Evolutionary conservation across 2,888 invertebrate genomes (phyloP).

Genomic region (Xestia c-nigrum): DNA sequence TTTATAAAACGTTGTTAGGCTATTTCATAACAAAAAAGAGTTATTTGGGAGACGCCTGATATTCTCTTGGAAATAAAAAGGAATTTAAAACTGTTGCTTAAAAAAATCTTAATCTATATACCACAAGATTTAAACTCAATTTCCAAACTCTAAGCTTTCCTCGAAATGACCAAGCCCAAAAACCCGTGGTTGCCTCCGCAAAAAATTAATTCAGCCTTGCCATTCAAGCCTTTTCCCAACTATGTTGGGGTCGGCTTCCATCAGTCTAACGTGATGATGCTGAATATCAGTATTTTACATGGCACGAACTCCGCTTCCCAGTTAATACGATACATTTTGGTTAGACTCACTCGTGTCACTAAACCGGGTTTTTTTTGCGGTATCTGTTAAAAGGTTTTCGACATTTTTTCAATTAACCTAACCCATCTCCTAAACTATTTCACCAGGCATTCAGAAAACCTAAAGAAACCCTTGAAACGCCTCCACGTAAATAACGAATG

Average conservation of each 20-base stretch:
- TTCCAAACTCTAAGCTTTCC: constrained; percentile 40
- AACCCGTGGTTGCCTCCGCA: constrained; percentile 59
- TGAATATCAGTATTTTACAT: neutral
- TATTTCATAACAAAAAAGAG: neutral
- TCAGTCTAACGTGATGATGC: neutral
- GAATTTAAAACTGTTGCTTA: neutral
- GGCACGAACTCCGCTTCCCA: neutral
- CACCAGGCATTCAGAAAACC: neutral
- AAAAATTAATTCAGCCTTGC: constrained; percentile 76
- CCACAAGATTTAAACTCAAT: constrained; percentile 17
- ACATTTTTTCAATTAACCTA: neutral
- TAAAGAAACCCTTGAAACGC: constrained; percentile 27
- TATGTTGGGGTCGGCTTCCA: neutral
- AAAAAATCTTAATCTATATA: constrained; percentile 10
- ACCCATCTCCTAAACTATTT: neutral
- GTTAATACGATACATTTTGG: too few species aligned
- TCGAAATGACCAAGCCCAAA: constrained; percentile 44
- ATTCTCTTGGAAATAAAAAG: neutral
- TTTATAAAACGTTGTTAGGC: too few species aligned
- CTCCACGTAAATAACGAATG: constrained; percentile 71
- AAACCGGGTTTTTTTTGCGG: too few species aligned
- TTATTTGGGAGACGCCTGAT: neutral
- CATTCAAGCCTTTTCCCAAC: neutral
- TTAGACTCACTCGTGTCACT: too few species aligned
- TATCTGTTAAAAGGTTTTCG: neutral